phyloP scores from a whole-genome alignment of 2,113 vertebrate genomes.

The Ancistrus triradiatus region DNA sequence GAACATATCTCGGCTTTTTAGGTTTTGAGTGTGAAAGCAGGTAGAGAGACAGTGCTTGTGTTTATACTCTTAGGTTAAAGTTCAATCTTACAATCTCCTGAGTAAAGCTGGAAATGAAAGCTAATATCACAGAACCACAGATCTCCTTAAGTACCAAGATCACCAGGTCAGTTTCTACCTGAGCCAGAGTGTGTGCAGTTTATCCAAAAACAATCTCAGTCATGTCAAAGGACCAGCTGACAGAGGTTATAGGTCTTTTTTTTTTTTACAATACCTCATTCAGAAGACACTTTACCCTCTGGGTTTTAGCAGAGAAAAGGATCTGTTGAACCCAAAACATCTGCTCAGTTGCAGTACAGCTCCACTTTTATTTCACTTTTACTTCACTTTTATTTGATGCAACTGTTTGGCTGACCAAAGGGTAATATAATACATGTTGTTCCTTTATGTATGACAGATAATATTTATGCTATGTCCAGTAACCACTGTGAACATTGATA shows the following conservation, averaged over 20 bases:
- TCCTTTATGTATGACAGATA: no score
- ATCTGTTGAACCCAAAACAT: slow-evolving; percentile 12
- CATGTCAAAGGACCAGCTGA: slow-evolving; percentile 10
- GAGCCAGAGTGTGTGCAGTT: slow-evolving; percentile 19
- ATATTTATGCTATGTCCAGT: no score
- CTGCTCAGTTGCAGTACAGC: neutral
- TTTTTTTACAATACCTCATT: slow-evolving; percentile 18
- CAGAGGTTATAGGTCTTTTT: slow-evolving; percentile 16
- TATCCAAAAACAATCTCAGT: slow-evolving; percentile 30
- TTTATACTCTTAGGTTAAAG: neutral
- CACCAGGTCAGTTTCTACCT: slow-evolving; percentile 13
- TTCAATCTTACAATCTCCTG: neutral
- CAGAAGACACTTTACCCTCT: slow-evolving; percentile 16
- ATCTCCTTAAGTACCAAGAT: slow-evolving; percentile 6
- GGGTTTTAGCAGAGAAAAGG: slow-evolving; percentile 3
- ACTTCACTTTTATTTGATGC: neutral
- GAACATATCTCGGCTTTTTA: no score
- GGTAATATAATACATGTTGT: no score
- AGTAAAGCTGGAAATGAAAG: neutral
- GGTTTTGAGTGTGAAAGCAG: neutral
- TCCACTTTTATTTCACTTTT: neutral
- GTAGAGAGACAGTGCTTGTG: neutral
- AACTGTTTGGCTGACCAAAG: neutral
- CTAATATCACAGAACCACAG: slow-evolving; percentile 9
- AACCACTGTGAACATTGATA: no score